phyloP scores from a whole-genome alignment of 1,140 invertebrate species.

The Cataglyphis hispanica region DNA sequence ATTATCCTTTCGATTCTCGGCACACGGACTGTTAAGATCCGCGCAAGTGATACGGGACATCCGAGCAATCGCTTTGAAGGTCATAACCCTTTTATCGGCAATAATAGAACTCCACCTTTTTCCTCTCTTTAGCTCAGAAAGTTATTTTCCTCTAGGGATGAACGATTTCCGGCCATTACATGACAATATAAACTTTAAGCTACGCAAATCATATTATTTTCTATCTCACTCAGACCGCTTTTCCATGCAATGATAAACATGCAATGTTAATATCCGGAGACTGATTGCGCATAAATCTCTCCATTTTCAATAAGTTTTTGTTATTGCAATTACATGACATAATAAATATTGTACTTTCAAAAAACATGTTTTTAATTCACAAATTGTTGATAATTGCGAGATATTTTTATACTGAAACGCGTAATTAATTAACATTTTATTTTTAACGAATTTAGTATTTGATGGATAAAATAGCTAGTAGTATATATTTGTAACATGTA shows the following conservation, averaged over 20 bases:
- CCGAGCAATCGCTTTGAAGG: constrained; percentile 36
- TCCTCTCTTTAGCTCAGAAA: constrained; percentile 8
- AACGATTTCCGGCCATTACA: constrained; percentile 60
- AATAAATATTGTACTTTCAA: neutral
- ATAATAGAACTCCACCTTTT: constrained; percentile 47
- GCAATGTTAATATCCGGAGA: neutral
- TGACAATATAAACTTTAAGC: constrained; percentile 48
- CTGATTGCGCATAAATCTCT: neutral
- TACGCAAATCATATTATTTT: neutral
- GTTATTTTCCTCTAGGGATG: constrained; percentile 71
- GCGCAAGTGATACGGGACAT: constrained; percentile 34
- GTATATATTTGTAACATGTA: neutral
- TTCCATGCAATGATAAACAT: neutral
- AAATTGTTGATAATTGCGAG: neutral
- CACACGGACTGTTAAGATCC: constrained; percentile 42
- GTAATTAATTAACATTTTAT: neutral
- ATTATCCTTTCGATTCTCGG: constrained; percentile 32
- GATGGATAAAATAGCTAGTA: neutral
- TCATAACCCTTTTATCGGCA: constrained; percentile 34
- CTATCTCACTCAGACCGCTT: neutral
- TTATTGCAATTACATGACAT: neutral
- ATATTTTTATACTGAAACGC: neutral
- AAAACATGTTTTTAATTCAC: neutral
- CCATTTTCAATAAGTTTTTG: neutral
- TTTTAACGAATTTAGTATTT: neutral